These are phyloP conservation scores for Phasianus colchicus DNA, from an alignment of 2,113 vertebrate genomes.

Conservation along the genomic window DNA sequence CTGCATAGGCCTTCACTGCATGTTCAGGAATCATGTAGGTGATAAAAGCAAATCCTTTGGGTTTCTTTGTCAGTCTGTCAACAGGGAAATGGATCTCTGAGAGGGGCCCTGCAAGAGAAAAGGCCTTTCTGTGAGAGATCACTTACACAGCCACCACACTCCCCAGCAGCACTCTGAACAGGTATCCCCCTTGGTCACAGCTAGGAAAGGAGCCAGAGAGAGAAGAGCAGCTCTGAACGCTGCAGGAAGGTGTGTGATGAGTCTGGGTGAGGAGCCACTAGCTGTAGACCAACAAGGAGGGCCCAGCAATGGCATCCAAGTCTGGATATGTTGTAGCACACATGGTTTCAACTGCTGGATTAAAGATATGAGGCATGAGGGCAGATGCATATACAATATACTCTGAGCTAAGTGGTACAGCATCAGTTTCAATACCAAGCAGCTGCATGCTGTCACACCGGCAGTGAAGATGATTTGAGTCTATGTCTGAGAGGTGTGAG, in stretches of 20 bases:
- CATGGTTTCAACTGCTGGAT: neutral
- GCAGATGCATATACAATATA: neutral
- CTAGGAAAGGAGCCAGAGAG: neutral
- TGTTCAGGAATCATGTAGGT: conserved; percentile 96
- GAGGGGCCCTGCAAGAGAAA: conserved; percentile 83
- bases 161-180: neutral
- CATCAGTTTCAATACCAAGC: neutral
- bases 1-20: conserved; percentile 86
- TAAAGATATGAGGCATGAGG: neutral
- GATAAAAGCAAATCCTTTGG: conserved; percentile 96
- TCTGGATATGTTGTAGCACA: neutral
- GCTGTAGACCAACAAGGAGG: neutral
- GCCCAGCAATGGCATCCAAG: neutral
- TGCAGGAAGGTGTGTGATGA: neutral
- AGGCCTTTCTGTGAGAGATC: neutral
- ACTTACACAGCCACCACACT: fast-evolving
- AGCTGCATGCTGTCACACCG: neutral
- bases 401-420: neutral
- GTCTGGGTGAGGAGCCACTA: neutral
- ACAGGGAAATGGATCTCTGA: conserved; percentile 93
- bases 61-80: conserved; percentile 90
- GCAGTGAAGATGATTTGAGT: neutral
- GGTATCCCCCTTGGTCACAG: neutral
- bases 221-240: neutral
- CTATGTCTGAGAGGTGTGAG: too few species aligned